Base-by-base conservation (phyloP, 2,888 invertebrate genomes). In the Oligia fasciuncula region DNA sequence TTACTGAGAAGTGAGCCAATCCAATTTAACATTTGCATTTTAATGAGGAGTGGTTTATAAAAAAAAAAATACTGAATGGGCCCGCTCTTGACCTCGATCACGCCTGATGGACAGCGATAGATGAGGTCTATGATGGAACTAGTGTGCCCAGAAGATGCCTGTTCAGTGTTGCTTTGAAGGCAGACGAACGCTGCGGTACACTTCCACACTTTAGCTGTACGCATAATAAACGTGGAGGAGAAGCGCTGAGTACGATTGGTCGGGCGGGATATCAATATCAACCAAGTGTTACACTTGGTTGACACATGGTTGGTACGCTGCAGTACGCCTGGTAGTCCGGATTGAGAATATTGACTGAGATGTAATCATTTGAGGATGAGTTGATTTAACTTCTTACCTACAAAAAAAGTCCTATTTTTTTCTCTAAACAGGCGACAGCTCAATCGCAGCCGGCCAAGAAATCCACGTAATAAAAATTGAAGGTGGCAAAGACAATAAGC, bases 401-500 rank as follows among this genome's bases (percentile, higher is more conserved):
- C 29, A 19, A 43, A 54, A 23, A 65, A 46, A 29, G 19, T 29
- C 71, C 13, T 46, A 46, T 62, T 19, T 65, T 69, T 51, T 65
- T 57, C 3, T 57, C 23, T 62, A 14, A 49, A 60, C n/a, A 73
- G 23, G 29, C 17, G 29, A 65, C 73, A 65, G 43, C 29, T 63
- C 71, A n/a, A 72, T 70, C 23, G 17, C 19, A 29, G 4, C 13
- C 43, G 3, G 29, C 51, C 62, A 82, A 70, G 49, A 57, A 51
- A 40, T 63, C 14, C 3, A 35, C 49, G 40, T 60, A 43, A 43
- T 57, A 73, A 83, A 75, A 80, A 71, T 73, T 65, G 60, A 60
- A 85, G 76, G 73, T 63, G 80, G 67, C 75, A 84, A 68, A 80
- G 73, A 83, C 85, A 85, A 85, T 85, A 81, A 78, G 57, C 76